Conservation (phyloP, 2,113 vertebrate species). For the Campylorhamphus procurvoides region DNA sequence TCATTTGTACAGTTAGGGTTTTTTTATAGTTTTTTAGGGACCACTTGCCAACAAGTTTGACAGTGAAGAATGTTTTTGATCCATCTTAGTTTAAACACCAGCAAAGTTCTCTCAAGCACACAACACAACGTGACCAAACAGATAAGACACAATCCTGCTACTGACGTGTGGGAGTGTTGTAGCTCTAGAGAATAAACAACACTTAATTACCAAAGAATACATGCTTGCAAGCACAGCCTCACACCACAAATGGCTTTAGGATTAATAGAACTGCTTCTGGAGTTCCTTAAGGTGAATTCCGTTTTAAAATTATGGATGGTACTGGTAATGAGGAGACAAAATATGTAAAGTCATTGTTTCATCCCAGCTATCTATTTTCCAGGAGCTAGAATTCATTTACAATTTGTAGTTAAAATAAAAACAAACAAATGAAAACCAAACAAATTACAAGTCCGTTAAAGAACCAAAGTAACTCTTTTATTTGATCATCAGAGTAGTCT, state of each 20-base stretch:
- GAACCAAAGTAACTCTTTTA: neutral
- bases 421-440: neutral
- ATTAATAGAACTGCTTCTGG: neutral
- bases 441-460: neutral
- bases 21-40: neutral
- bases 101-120: neutral
- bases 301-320: neutral
- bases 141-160: neutral
- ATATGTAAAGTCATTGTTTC: neutral
- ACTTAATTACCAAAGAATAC: neutral
- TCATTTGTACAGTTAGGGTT: neutral
- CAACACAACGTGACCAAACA: neutral
- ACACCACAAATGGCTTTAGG: neutral
- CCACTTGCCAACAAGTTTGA: neutral
- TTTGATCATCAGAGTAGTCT: neutral
- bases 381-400: neutral
- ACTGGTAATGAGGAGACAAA: neutral
- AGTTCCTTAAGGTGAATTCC: neutral
- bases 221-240: neutral
- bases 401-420: neutral
- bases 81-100: neutral
- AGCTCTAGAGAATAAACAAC: neutral
- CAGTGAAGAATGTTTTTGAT: neutral
- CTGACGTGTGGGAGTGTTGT: neutral
- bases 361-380: neutral